Percentiles rank a stretch among this genome's conserved stretches.
phyloP scores from a whole-genome alignment of 2,888 invertebrate species.

The Andrena marginata region DNA sequence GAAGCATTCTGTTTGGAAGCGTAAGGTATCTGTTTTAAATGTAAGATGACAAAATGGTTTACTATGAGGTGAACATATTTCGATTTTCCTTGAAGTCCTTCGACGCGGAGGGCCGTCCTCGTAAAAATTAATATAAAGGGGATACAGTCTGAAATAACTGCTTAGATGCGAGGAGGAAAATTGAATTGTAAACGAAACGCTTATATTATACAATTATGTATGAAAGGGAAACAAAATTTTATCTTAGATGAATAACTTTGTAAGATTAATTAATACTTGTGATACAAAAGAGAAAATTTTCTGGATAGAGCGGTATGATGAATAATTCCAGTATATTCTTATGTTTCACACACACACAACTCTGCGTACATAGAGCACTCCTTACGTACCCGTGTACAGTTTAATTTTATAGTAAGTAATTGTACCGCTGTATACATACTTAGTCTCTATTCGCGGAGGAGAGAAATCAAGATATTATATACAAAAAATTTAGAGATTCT shows the following conservation, averaged over 20 bases:
- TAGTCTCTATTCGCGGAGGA: constrained; percentile 45
- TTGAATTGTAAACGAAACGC: constrained; percentile 78
- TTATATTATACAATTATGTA: constrained; percentile 79
- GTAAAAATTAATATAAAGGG: constrained; percentile 60
- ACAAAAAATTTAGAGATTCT: constrained; percentile 46
- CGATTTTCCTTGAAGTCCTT: constrained; percentile 52
- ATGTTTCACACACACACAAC: constrained; percentile 42
- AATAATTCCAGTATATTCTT: constrained; percentile 60
- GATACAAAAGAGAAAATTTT: constrained; percentile 71
- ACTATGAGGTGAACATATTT: constrained; percentile 33
- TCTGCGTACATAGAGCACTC: constrained; percentile 65
- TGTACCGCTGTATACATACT: constrained; percentile 62
- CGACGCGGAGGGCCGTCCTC: constrained; percentile 46
- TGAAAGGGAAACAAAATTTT: constrained; percentile 77
- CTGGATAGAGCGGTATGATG: constrained; percentile 50
- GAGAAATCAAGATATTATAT: constrained; percentile 39
- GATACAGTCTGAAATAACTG: constrained; percentile 70
- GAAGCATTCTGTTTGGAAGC: constrained; percentile 72
- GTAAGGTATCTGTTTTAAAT: constrained; percentile 69
- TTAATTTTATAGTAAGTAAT: constrained; percentile 58
- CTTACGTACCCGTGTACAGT: constrained; percentile 59
- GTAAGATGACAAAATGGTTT: constrained; percentile 42
- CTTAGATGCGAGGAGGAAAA: constrained; percentile 69
- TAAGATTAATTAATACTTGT: constrained; percentile 77
- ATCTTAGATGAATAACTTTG: constrained; percentile 72